A percentile compares a stretch with the other conserved stretches of the same genome.
Evolutionary conservation across 2,888 invertebrate genomes (phyloP).

Genomic region (Sinotaia quadrata): DNA sequence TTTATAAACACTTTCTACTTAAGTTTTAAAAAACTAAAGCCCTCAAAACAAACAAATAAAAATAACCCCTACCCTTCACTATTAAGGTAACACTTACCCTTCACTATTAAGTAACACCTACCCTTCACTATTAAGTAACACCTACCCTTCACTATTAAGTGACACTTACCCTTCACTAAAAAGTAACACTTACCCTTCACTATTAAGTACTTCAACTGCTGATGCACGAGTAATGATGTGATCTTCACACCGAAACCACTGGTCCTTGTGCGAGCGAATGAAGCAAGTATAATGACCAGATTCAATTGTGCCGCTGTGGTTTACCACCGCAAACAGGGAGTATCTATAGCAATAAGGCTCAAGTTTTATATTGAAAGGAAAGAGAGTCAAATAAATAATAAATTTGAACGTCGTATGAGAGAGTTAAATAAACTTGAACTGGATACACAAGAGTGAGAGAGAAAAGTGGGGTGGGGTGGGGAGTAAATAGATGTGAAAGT

Average conservation of each 20-base stretch:
- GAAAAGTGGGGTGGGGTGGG: background rate
- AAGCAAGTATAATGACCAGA: slow-evolving; percentile 97
- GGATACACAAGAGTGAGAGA: slow-evolving; percentile 1
- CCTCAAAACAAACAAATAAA: too few species aligned
- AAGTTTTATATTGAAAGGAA: background rate
- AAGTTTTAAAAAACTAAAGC: too few species aligned
- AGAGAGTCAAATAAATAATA: background rate
- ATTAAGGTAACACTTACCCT: too few species aligned
- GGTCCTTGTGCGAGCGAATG: slow-evolving; percentile 85
- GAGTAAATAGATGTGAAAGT: too few species aligned
- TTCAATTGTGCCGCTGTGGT: slow-evolving; percentile 93
- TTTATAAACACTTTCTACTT: too few species aligned
- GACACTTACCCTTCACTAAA: too few species aligned
- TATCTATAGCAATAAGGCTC: slow-evolving; percentile 78
- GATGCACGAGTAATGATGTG: slow-evolving; percentile 91
- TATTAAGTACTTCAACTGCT: slow-evolving; percentile 91
- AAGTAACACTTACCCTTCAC: slow-evolving; percentile 91
- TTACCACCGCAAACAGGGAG: slow-evolving; percentile 95
- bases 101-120: too few species aligned
- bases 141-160: too few species aligned
- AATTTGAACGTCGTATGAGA: background rate
- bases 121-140: too few species aligned
- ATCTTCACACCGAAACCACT: slow-evolving; percentile 93
- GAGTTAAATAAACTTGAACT: too few species aligned
- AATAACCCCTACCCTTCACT: too few species aligned